Conservation (phyloP, 2,113 vertebrate species). For the Motacilla tschutschensis region DNA sequence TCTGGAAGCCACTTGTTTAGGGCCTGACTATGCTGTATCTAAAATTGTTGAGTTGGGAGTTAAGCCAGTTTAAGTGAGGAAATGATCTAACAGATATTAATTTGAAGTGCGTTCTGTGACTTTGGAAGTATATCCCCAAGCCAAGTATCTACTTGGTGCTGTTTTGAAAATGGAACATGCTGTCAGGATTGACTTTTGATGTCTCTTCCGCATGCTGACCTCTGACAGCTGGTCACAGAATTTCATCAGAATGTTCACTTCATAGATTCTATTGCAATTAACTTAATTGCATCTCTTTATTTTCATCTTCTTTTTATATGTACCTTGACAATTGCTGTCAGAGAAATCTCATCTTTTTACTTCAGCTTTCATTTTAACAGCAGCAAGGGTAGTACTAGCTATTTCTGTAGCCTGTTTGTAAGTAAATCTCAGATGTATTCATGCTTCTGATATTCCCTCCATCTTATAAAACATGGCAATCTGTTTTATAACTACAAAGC, state of each 20-base stretch:
- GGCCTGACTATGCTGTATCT: background rate
- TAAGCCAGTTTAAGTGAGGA: background rate
- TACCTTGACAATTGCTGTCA: background rate
- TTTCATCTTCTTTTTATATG: background rate
- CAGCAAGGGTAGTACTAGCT: background rate
- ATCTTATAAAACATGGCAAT: background rate
- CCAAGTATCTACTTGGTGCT: background rate
- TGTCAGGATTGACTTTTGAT: background rate
- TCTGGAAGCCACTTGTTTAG: background rate
- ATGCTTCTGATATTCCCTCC: background rate
- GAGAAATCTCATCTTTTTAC: background rate
- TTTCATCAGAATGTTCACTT: background rate
- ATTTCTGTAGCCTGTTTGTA: slow-evolving; percentile 16
- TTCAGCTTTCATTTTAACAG: background rate
- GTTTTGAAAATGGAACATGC: background rate
- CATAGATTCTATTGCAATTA: background rate
- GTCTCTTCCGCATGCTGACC: background rate
- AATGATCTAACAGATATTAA: background rate
- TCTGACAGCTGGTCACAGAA: background rate
- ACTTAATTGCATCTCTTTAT: background rate
- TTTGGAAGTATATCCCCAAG: background rate
- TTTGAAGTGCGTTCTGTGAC: background rate
- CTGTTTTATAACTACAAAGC: background rate
- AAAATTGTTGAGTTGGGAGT: background rate
- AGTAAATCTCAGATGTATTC: background rate